Evolutionary conservation across 2,797 vertebrate species (phyloP), one percentile per base, ranked within the genome.

Genomic region (Coregonus suidteri): DNA sequence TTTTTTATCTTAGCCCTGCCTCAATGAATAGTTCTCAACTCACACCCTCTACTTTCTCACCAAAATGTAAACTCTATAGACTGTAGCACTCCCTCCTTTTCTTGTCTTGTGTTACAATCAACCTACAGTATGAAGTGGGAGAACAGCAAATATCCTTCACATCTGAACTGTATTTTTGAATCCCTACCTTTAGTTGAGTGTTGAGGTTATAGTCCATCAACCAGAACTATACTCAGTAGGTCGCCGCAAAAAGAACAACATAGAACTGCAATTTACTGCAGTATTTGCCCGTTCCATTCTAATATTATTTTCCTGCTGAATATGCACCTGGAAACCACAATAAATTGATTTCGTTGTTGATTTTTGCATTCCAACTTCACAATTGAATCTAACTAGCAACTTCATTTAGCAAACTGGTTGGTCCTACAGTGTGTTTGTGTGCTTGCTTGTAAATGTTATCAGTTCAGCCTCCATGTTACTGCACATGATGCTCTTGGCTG

Each of bases 1-100:
- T 54, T 54, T 54, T 56, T 52, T 18, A 68, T 68, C 37, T 41
- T 41, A 69, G 47, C 74, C 72, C 59, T 71, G 51, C 30, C 71
- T 71, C 71, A 47, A 71, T 53, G 41, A 74, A 53, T 67, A 62
- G 1, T n/a, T 53, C 64, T 66, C 65, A 13, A 66, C 16, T 75
- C 66, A 79, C 56, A 74, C 64, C 75, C 30, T 74, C 67, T 76
- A 70, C 70, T 67, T 73, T 79, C 68, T 67, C 41, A 2, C 41
- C 41, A 47, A 47, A 47, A 47, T 47, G 41, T 47, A 47, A 13
- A 47, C 41, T 47, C 79, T 52, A 9, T 47, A 66, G n/a, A 68
- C 25, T 71, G 59, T 77, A 71, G 6, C 9, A 15, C 3, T 41
- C 62, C 14, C 72, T 37, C 34, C 18, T 79, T 77, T 72, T 76